Base-by-base conservation (phyloP, 2,113 vertebrate genomes). In the Campylomormyrus tamandua region DNA sequence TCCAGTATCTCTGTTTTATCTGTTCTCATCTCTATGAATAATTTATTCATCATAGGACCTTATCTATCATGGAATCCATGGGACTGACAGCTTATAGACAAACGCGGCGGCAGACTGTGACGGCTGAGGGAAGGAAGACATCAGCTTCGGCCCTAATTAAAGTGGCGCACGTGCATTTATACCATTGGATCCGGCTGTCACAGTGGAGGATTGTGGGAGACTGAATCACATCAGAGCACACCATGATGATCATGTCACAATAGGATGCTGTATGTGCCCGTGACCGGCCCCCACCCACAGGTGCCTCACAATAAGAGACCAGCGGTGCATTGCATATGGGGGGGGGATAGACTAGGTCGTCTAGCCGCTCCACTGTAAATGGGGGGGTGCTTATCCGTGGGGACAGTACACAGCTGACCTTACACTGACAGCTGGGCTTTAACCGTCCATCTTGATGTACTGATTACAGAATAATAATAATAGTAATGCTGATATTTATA, bases 1-100 rank as follows among this genome's bases (percentile, higher is more conserved):
- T 84, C 83, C 19, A 48, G 45, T 84, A 17, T 84, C 83, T 24
- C 83, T 84, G 83, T 84, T 84, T 84, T 84, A 48, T 84, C 48
- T 84, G n/a, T 84, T 84, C 39, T 21, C 83, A 9, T 48, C 4
- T 6, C 19, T 87, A 39, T 87, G n/a, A 53, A 53, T 87, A 53
- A 35, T 53, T 52, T 39, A 53, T 52, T 1, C 48, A 27, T 87
- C 48, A 53, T 53, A 87, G 52, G 49, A 52, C 45, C 84, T 87
- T 53, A 52, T 87, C 85, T 45, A 56, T 35, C 46, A 46, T 46
- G 15, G 45, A 39, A 80, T 80, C 74, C 17, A 80, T 80, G 15
- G 35, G 74, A 80, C 74, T 39, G 74, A 80, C 31, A 80, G 35
- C 39, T 70, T 70, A 70, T 70, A 70, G 62, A 80, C 74, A 42